Base-by-base conservation (phyloP, 2,797 vertebrate species). In the Cossypha polioptera region DNA sequence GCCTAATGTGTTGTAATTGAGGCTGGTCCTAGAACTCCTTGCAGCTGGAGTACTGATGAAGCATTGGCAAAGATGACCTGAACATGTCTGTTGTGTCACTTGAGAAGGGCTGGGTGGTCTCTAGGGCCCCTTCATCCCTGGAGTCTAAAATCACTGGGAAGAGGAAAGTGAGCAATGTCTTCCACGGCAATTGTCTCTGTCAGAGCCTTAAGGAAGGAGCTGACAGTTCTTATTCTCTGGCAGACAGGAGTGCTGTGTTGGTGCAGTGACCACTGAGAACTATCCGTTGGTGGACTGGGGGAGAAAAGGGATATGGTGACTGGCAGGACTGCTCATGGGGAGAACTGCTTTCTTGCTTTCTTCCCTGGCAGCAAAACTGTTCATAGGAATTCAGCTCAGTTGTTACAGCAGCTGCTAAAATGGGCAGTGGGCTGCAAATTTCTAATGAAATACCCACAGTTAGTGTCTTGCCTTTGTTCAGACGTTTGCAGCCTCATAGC, bases 121-220 rank as follows among this genome's bases (percentile, higher is more conserved):
- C 42, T 29, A 35, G 36, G 75, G 50, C 18, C 26, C 22, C 9
- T 83, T 75, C 33, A 50, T 36, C 18, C n/a, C 43, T 17, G 1
- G 40, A 48, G 8, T 21, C 55, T 33, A 57, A 83, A 65, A 73
- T 69, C 16, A 11, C 26, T 9, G 31, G 28, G 33, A 82, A 54
- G 33, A 53, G 13, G 5, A 48, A 45, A 59, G 40, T 0, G 0
- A 55, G 7, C 24, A 9, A 38, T 62, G 9, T 61, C 4, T 15
- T 73, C 13, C 0, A 4, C 12, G 31, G 55, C 31, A 59, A 38
- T 19, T 69, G 38, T 25, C 28, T 63, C 47, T 93, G 51, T 79
- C 47, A 31, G 33, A 78, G 25, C 12, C 22, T 33, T 59, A 38
- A 31, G 38, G 33, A 68, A 59, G 51, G n/a, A 77, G n/a, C 21